Evolutionary conservation across 2,888 invertebrate genomes (phyloP).

Genomic region (Drosophila subquinaria): DNA sequence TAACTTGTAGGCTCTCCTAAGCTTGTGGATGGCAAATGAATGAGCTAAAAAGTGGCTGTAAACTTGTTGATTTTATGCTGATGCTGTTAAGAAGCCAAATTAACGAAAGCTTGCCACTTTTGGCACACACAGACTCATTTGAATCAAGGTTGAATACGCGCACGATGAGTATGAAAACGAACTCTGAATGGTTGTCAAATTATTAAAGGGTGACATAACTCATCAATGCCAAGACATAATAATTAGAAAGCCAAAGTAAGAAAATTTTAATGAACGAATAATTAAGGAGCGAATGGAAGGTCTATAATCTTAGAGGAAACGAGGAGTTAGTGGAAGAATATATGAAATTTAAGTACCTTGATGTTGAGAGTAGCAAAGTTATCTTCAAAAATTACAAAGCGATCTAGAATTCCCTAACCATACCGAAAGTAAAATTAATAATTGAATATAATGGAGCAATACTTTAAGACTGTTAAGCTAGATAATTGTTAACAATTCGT

Average conservation of each 20-base stretch:
- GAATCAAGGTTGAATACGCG: background rate
- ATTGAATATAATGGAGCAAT: too few species aligned
- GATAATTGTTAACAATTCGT: too few species aligned
- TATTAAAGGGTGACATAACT: constrained; percentile 1
- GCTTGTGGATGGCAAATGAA: background rate
- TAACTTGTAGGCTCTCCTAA: constrained; percentile 16
- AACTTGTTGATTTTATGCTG: constrained; percentile 13
- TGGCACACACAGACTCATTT: constrained; percentile 7
- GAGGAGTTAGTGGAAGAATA: background rate
- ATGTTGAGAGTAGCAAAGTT: background rate
- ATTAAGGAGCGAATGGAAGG: background rate
- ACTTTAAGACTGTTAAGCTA: too few species aligned
- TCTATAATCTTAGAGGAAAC: background rate
- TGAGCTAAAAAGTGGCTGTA: constrained; percentile 4
- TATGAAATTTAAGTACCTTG: background rate
- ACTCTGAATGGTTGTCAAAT: constrained; percentile 2
- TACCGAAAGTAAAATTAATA: too few species aligned
- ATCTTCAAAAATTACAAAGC: background rate
- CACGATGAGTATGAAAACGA: background rate
- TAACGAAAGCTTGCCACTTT: constrained; percentile 14
- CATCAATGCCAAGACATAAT: constrained; percentile 9
- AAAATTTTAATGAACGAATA: background rate
- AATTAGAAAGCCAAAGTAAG: constrained; percentile 13
- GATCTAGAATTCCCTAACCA: too few species aligned
- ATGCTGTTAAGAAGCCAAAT: constrained; percentile 4